These are phyloP conservation scores for Austrolebias charrua DNA, from an alignment of 2,797 vertebrate species.

Conservation along the genomic window DNA sequence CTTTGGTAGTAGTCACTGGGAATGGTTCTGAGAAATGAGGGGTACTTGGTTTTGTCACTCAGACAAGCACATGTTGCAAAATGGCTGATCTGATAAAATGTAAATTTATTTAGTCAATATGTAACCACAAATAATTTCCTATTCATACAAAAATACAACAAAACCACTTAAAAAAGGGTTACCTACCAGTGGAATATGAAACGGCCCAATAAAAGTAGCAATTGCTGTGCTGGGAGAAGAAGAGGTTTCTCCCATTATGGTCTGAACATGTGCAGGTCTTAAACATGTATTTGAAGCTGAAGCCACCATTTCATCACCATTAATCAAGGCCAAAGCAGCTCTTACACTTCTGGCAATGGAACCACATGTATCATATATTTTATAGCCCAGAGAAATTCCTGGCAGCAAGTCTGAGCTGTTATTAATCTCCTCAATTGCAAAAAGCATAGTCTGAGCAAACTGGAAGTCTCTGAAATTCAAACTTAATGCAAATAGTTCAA, in stretches of 20 bases:
- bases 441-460: constrained; percentile 72
- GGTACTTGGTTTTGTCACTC: constrained; percentile 74
- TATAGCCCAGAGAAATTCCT: constrained; percentile 70
- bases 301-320: constrained; percentile 47
- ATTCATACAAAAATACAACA: neutral
- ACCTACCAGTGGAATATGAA: constrained; percentile 71
- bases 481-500: neutral
- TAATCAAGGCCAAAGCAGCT: constrained; percentile 67
- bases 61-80: constrained; percentile 79
- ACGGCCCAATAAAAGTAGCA: constrained; percentile 69
- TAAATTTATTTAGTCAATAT: too few relatives aligned
- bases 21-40: constrained; percentile 80
- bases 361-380: constrained; percentile 70
- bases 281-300: constrained; percentile 42
- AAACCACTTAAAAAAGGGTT: neutral
- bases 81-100: constrained; percentile 70
- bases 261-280: constrained; percentile 65
- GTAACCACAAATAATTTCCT: neutral
- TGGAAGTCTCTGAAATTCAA: constrained; percentile 21
- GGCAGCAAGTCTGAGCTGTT: constrained; percentile 73
- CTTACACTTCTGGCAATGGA: constrained; percentile 64
- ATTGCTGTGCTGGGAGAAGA: constrained; percentile 73
- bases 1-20: constrained; percentile 79
- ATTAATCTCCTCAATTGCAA: constrained; percentile 78
- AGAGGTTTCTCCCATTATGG: constrained; percentile 74